These are phyloP conservation scores for Acrocyrtus sp. DNA, from an alignment of 2,888 invertebrate genomes.

Conservation along the genomic window DNA sequence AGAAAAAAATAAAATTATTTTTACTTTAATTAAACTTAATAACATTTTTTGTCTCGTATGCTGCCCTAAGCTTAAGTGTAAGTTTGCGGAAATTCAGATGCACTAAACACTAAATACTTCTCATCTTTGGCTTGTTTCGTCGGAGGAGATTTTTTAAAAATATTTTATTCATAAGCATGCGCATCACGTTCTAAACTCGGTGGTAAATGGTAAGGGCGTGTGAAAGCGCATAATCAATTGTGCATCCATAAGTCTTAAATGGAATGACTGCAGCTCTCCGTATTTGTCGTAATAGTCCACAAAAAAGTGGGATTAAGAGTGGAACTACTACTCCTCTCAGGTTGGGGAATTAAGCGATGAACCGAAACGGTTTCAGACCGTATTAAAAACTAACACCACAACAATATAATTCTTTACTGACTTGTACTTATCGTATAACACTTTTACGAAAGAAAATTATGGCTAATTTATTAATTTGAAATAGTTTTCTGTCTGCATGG, in stretches of 20 bases:
- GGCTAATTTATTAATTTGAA: not conserved
- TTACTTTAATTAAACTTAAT: no score
- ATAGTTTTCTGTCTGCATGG: no score
- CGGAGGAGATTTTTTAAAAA: no score
- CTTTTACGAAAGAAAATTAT: not conserved
- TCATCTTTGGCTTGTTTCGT: no score
- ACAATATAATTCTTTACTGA: slow-evolving; percentile 7
- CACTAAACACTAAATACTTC: no score
- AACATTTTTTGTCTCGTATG: no score
- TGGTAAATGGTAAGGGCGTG: slow-evolving; percentile 33
- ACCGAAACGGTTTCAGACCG: not conserved
- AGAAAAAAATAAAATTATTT: no score
- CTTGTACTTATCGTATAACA: not conserved
- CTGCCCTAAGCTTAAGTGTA: no score
- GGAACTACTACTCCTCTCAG: not conserved
- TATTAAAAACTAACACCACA: slow-evolving; percentile 1
- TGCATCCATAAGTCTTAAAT: slow-evolving; percentile 43
- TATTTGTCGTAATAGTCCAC: no score
- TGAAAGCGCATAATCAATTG: slow-evolving; percentile 49
- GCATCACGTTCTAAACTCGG: slow-evolving; percentile 36
- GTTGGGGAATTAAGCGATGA: not conserved
- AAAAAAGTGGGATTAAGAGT: no score
- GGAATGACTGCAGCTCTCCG: not conserved
- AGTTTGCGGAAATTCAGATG: no score
- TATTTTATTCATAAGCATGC: slow-evolving; percentile 41